These are phyloP conservation scores for Drosophila pseudotakahashii DNA, from an alignment of 2,888 invertebrate species.

Conservation along the genomic window DNA sequence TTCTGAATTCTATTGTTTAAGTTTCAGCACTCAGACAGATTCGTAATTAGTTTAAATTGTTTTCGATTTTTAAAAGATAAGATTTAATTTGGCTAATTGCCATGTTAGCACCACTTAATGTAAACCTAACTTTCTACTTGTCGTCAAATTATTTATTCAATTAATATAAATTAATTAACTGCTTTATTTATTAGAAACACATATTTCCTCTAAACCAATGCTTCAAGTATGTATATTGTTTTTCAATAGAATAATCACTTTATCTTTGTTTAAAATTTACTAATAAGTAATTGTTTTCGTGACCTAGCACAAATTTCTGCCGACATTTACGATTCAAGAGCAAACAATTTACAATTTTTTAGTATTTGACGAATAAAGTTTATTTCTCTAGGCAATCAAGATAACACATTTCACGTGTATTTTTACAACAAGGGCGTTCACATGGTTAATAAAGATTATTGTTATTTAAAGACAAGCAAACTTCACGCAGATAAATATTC, in stretches of 20 bases:
- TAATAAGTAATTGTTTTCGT: not conserved
- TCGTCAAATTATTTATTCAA: too few species aligned
- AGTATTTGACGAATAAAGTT: not conserved
- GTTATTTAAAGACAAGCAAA: too few species aligned
- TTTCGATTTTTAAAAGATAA: not conserved
- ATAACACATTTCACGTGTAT: not conserved
- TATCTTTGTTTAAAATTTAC: not conserved
- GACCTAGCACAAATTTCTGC: not conserved
- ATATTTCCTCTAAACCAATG: too few species aligned
- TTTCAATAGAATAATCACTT: too few species aligned
- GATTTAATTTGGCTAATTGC: not conserved
- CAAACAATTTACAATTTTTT: not conserved
- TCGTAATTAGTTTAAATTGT: not conserved
- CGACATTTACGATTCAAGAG: too few species aligned
- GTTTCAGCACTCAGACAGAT: not conserved
- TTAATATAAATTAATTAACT: too few species aligned
- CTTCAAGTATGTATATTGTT: too few species aligned
- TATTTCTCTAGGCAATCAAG: not conserved
- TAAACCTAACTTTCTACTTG: too few species aligned
- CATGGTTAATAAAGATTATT: not conserved
- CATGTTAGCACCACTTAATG: not conserved
- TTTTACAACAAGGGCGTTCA: not conserved
- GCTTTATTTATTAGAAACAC: too few species aligned
- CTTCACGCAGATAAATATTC: not conserved
- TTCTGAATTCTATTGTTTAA: not conserved